Evolutionary conservation across 2,888 invertebrate genomes (phyloP).

Genomic region (Chirona hameri): DNA sequence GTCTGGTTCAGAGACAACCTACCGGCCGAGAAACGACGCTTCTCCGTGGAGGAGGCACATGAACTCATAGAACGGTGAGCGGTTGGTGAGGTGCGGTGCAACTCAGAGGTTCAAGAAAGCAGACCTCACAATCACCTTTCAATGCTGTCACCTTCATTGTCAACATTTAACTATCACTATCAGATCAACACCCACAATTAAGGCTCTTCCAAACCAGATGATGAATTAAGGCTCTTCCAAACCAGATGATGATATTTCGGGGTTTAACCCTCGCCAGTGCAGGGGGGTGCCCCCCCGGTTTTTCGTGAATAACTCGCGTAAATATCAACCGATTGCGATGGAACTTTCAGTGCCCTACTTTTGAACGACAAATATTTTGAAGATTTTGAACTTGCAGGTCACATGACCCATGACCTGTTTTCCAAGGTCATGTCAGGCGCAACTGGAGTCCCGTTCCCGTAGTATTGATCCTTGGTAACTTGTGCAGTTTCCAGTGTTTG

Average conservation of each 20-base stretch:
- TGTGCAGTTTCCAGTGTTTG: too few relatives aligned
- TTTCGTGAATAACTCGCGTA: too few relatives aligned
- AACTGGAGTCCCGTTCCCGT: too few relatives aligned
- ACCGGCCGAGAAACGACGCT: background rate
- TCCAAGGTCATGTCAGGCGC: too few relatives aligned
- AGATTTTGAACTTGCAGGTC: too few relatives aligned
- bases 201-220: background rate
- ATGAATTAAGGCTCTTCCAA: background rate
- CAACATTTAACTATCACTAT: background rate
- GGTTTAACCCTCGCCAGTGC: too few relatives aligned
- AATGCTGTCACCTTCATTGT: background rate
- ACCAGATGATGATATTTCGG: background rate
- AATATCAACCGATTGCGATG: too few relatives aligned
- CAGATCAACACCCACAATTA: background rate
- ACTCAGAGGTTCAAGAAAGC: background rate
- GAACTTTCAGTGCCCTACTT: too few relatives aligned
- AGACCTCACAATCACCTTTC: background rate
- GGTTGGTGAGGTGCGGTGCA: background rate
- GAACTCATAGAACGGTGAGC: background rate
- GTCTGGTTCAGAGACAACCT: slow-evolving; percentile 22
- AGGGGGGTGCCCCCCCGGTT: too few relatives aligned
- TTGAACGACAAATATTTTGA: too few relatives aligned
- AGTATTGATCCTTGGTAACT: too few relatives aligned
- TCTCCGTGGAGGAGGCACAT: background rate
- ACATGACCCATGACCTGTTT: too few relatives aligned